Conservation (phyloP, 2,888 invertebrate genomes). For the Tenthredo amoena region DNA sequence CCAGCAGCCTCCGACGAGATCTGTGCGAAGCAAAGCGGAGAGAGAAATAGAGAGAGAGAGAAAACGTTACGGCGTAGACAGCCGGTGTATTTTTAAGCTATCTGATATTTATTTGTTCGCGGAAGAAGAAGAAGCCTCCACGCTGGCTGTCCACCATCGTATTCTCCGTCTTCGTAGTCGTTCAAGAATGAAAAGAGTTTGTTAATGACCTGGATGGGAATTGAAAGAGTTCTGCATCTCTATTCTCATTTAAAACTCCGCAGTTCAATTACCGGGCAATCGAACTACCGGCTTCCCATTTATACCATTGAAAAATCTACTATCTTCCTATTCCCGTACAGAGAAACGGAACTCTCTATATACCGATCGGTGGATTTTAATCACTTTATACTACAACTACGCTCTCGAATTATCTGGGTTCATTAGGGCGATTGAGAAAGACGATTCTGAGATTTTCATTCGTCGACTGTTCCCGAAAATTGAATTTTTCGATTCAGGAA, state of each 20-base stretch:
- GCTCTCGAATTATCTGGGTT: neutral
- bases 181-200: slow-evolving; percentile 24
- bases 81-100: slow-evolving; percentile 42
- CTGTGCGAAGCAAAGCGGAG: neutral
- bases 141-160: neutral
- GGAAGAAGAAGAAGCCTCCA: slow-evolving; percentile 29
- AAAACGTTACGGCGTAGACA: neutral
- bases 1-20: neutral
- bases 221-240: slow-evolving; percentile 5
- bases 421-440: neutral
- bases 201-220: slow-evolving; percentile 3
- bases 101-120: slow-evolving; percentile 50
- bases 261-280: slow-evolving; percentile 17
- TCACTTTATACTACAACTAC: neutral
- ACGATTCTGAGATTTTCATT: neutral
- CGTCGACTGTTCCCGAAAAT: neutral
- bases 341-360: neutral
- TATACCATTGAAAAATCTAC: neutral
- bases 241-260: neutral
- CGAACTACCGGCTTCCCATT: neutral
- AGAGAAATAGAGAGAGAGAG: neutral
- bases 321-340: neutral
- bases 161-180: neutral
- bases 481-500: neutral
- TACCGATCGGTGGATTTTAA: neutral